Percentiles rank a stretch among this genome's conserved stretches.
phyloP scores from a whole-genome alignment of 2,888 invertebrate genomes.

The Ichneumon xanthorius region DNA sequence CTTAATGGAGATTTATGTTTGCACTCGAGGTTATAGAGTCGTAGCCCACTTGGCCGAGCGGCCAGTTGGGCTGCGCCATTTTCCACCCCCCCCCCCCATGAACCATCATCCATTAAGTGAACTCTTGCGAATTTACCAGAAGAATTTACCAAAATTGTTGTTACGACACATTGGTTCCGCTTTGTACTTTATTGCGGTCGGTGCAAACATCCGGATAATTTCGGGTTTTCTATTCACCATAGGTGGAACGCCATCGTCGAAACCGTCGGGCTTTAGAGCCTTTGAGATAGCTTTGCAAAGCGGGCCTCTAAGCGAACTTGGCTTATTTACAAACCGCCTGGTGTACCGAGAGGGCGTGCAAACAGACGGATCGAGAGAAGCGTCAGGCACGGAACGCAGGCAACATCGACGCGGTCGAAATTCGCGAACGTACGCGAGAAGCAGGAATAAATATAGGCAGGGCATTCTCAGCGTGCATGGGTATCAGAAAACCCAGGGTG shows the following conservation, averaged over 20 bases:
- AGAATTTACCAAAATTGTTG: constrained; percentile 64
- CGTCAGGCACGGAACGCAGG: neutral
- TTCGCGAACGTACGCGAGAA: neutral
- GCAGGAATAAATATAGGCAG: neutral
- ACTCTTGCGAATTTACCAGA: constrained; percentile 12
- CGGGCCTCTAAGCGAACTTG: constrained; percentile 52
- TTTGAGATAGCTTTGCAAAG: constrained; percentile 57
- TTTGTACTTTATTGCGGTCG: constrained; percentile 15
- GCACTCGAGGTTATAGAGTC: constrained; percentile 35
- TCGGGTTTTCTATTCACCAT: neutral
- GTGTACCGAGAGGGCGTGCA: constrained; percentile 53
- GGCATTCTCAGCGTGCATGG: neutral
- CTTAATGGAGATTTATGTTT: constrained; percentile 77
- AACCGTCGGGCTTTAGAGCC: neutral
- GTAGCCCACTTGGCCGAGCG: constrained; percentile 69
- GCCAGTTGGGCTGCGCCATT: constrained; percentile 44
- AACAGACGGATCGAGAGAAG: constrained; percentile 30
- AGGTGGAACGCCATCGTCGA: neutral
- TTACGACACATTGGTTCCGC: constrained; percentile 45
- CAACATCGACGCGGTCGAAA: neutral
- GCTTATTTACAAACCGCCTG: constrained; percentile 70
- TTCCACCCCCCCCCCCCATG: neutral
- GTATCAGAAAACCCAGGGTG: no score
- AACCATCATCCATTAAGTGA: constrained; percentile 20
- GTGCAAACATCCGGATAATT: neutral